Conservation (phyloP, 2,797 vertebrate species). For the Eulemur mongoz region DNA sequence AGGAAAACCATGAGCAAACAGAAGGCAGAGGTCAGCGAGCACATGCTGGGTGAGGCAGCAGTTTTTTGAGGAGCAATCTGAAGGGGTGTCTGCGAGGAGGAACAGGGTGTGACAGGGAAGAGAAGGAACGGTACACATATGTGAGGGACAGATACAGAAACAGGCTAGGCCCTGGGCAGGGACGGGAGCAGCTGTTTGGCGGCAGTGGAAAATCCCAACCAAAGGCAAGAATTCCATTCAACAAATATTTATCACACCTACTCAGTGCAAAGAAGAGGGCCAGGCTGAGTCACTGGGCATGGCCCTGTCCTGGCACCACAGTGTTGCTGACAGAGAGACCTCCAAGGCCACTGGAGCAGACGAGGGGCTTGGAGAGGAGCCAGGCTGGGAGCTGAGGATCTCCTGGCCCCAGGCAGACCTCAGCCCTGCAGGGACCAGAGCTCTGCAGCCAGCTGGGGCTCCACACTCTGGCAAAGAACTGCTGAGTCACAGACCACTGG, state of each 20-base stretch:
- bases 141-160: background rate
- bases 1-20: background rate
- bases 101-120: background rate
- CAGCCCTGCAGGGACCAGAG: background rate
- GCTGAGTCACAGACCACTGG: slow-evolving; percentile 30
- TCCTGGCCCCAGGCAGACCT: background rate
- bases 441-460: background rate
- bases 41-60: background rate
- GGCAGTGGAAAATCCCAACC: slow-evolving; percentile 64
- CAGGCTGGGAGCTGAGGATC: background rate
- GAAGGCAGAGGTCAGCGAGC: background rate
- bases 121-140: fast-evolving
- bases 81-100: background rate
- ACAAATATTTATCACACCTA: slow-evolving; percentile 42
- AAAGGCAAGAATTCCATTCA: slow-evolving; percentile 32
- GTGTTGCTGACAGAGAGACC: background rate
- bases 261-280: slow-evolving; percentile 20
- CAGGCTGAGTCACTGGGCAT: background rate
- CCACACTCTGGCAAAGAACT: background rate
- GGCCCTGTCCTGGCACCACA: background rate
- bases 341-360: background rate
- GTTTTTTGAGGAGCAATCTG: background rate
- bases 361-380: background rate
- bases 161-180: fast-evolving
- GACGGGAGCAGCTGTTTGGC: background rate